Evolutionary conservation across 30 jellyfish, hydroid and myxozoan species (phyloP).

Genomic region (Hydractinia echinata): DNA sequence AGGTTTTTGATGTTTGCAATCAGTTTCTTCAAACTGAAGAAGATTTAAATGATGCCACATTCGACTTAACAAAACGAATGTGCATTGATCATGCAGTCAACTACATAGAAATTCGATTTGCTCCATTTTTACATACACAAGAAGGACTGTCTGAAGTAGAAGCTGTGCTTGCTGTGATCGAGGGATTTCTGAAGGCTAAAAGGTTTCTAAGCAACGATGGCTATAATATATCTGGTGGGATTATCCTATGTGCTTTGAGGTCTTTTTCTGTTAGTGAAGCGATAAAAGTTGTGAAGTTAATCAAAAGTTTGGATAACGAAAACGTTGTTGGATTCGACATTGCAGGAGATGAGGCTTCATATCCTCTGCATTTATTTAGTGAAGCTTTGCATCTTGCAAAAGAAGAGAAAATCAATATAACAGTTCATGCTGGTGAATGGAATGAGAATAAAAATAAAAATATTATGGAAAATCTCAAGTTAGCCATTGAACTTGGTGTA

Average conservation of each 20-base stretch:
- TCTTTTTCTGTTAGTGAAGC: slow-evolving; percentile 15
- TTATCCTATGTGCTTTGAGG: slow-evolving; percentile 17
- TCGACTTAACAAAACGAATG: neutral
- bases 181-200: neutral
- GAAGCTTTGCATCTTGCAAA: slow-evolving; percentile 28
- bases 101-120: slow-evolving; percentile 29
- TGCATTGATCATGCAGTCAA: neutral
- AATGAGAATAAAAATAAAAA: neutral
- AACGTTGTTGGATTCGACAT: slow-evolving; percentile 13
- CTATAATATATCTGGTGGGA: slow-evolving; percentile 9
- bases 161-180: neutral
- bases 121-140: slow-evolving; percentile 12
- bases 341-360: slow-evolving; percentile 26
- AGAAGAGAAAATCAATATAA: neutral
- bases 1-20: slow-evolving; percentile 12
- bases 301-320: neutral
- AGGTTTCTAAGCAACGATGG: neutral
- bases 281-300: neutral
- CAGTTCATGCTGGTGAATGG: slow-evolving; percentile 30
- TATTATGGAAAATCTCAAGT: neutral
- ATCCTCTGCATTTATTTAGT: neutral
- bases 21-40: slow-evolving; percentile 18
- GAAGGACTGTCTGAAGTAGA: slow-evolving; percentile 20
- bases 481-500: slow-evolving; percentile 3
- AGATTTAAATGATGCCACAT: slow-evolving; percentile 11